Evolutionary conservation across 2,797 vertebrate species (phyloP).

Genomic region (Limnodromus scolopaceus): DNA sequence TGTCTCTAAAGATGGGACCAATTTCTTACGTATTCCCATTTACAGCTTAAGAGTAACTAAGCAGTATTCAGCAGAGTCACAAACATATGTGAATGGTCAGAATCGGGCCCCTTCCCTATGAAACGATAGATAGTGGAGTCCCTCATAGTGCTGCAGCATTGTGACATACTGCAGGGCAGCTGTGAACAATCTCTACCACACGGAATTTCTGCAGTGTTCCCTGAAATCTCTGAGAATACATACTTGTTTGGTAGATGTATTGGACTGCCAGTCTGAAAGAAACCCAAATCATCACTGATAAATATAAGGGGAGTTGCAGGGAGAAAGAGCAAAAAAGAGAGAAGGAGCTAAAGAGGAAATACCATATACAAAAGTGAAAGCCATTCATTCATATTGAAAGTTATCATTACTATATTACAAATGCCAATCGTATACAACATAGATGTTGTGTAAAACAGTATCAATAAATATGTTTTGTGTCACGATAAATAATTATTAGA

Average conservation of each 20-base stretch:
- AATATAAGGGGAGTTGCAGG: accelerated
- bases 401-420: not conserved
- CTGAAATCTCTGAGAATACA: not conserved
- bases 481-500: not conserved
- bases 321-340: not conserved
- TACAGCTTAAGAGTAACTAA: not conserved
- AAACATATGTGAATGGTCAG: not conserved
- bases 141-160: not conserved
- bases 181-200: not conserved
- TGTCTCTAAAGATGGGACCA: not conserved
- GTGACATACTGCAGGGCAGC: not conserved
- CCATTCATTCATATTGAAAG: not conserved
- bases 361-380: not conserved
- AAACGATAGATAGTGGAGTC: not conserved
- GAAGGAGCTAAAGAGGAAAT: not conserved
- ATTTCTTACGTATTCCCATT: not conserved
- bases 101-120: not conserved
- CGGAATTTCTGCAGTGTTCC: not conserved
- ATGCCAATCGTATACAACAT: not conserved
- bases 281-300: not conserved
- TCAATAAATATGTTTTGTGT: not conserved
- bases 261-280: not conserved
- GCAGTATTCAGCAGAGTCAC: not conserved
- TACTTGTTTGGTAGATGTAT: not conserved
- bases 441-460: not conserved